phyloP scores from a whole-genome alignment of 2,888 invertebrate species.

The Latheticus oryzae region DNA sequence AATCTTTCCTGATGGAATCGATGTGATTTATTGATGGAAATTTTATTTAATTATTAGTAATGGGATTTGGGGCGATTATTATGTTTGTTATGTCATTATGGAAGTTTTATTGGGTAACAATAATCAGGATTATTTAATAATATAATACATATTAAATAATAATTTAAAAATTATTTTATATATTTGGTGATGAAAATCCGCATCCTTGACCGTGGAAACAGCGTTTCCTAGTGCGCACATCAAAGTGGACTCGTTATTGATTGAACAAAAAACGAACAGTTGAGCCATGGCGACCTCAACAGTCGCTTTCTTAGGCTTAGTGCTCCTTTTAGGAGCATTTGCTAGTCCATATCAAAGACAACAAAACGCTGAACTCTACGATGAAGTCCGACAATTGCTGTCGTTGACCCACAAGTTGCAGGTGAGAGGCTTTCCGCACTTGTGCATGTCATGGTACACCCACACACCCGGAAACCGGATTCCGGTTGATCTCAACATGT shows the following conservation, averaged over 20 bases:
- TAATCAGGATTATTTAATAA: too few species aligned
- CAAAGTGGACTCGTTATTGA: constrained; percentile 33
- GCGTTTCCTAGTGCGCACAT: constrained; percentile 24
- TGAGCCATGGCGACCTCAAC: constrained; percentile 58
- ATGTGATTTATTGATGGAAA: too few species aligned
- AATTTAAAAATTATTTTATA: too few species aligned
- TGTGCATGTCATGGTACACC: too few species aligned
- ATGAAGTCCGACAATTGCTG: constrained; percentile 68
- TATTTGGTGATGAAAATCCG: too few species aligned
- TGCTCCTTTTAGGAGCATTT: constrained; percentile 50
- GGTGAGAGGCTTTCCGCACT: constrained; percentile 53
- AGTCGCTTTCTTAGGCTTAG: constrained; percentile 54
- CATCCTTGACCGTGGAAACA: constrained; percentile 30
- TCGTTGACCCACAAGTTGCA: constrained; percentile 59
- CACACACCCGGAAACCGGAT: constrained; percentile 12
- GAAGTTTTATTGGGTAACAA: too few species aligned
- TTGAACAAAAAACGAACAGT: constrained; percentile 42
- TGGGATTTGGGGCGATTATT: too few species aligned
- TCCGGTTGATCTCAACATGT: background rate
- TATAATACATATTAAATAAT: too few species aligned
- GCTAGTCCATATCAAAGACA: constrained; percentile 15
- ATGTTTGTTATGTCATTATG: too few species aligned
- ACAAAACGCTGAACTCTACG: constrained; percentile 62
- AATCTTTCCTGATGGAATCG: too few species aligned
- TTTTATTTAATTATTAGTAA: too few species aligned